These are phyloP conservation scores for Conistra vaccinii DNA, from an alignment of 2,888 invertebrate genomes.

Conservation along the genomic window DNA sequence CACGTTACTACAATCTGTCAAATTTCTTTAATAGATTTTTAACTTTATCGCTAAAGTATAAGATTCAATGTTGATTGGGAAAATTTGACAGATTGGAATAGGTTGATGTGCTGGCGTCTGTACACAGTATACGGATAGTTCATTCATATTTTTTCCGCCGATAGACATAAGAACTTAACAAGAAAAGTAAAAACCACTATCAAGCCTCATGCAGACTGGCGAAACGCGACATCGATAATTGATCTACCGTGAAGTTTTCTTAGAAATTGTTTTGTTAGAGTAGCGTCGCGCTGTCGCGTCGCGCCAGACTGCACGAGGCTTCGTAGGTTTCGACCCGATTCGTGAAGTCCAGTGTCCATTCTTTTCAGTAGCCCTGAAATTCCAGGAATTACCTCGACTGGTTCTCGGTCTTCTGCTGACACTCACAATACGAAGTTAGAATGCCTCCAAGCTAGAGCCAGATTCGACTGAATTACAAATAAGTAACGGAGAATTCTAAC, in stretches of 20 bases:
- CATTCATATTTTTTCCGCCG: not conserved
- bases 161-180: not conserved
- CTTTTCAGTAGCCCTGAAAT: not conserved
- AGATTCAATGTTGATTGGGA: too few relatives aligned
- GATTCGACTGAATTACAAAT: not conserved
- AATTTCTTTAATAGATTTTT: too few relatives aligned
- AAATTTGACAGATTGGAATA: too few relatives aligned
- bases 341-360: not conserved
- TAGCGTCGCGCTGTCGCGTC: too few relatives aligned
- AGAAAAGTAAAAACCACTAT: not conserved
- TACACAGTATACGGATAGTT: not conserved
- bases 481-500: not conserved
- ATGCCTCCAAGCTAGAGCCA: not conserved
- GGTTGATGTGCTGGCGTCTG: too few relatives aligned
- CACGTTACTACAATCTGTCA: too few relatives aligned
- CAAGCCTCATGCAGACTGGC: too few relatives aligned
- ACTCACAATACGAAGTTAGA: not conserved
- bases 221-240: too few relatives aligned
- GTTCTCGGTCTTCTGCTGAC: not conserved
- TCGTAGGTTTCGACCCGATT: not conserved
- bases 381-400: not conserved
- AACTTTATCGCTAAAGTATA: too few relatives aligned
- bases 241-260: too few relatives aligned
- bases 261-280: too few relatives aligned
- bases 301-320: too few relatives aligned